Evolutionary conservation across 2,797 vertebrate species (phyloP), one percentile per base, ranked within the genome.

Genomic region (Chelon labrosus): DNA sequence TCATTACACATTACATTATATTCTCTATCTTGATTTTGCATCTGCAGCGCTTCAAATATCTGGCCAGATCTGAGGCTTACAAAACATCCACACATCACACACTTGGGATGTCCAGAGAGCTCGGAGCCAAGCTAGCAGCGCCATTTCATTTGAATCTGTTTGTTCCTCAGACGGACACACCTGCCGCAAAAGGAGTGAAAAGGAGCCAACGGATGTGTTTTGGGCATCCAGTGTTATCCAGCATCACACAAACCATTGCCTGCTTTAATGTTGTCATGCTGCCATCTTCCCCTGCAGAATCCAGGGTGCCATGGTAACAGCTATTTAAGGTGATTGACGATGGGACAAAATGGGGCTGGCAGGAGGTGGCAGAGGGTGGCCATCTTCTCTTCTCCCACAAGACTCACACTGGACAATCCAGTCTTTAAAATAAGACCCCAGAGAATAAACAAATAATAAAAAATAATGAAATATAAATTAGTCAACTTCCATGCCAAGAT

Each of bases 241-340:
- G 65, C 67, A 77, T 79, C 67, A 79, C 75, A 70, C 44, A 77
- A 83, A 81, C 27, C 59, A 61, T 66, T 51, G 56, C 25, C 61
- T 37, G 22, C 49, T 79, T 80, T 73, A 69, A 80, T 69, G 74
- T 56, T 85, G 70, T 77, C 65, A 62, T 61, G 27, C 61, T 73
- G 58, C 65, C 75, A 76, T 75, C 60, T 76, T 78, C 52, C 22
- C 56, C 70, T 75, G 64, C 71, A 63, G 76, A 78, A 72, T 35
- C 55, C 53, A 39, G 70, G 77, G 19, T 78, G 59, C 77, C 77
- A 83, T 85, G 80, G 85, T 75, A 77, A 87, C 76, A 22, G 46
- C 65, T 80, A 77, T 77, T 80, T 25, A 69, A 76, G 46, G 70
- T 79, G 78, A 80, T 56, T 79, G 77, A 84, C 80, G 82, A 81